Percentiles rank a stretch among this genome's conserved stretches.
Evolutionary conservation across 2,113 vertebrate species (phyloP).

Genomic region (Coregonus clupeaformis): DNA sequence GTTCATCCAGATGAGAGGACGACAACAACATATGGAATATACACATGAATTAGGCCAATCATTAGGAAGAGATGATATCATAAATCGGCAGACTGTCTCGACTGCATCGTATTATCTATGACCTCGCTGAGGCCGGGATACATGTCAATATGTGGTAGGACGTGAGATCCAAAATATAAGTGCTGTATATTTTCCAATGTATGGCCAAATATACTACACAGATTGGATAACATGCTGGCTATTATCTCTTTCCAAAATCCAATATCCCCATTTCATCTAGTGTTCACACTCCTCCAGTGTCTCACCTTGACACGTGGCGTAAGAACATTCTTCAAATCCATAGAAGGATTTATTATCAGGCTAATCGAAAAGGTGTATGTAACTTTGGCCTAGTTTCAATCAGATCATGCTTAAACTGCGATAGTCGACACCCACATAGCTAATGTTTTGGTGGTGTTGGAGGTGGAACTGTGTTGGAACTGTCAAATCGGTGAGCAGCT

Average conservation of each 20-base stretch:
- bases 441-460: no score
- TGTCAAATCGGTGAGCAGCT: no score
- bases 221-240: not conserved
- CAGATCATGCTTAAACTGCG: no score
- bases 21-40: conserved; percentile 15
- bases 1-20: conserved; percentile 5
- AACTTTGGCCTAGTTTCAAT: not conserved
- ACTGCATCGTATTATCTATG: not conserved
- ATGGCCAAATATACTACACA: conserved; percentile 6
- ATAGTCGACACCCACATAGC: no score
- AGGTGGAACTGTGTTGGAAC: no score
- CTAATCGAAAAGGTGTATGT: not conserved
- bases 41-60: conserved; percentile 22
- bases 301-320: not conserved
- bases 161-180: conserved; percentile 13
- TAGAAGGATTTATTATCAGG: not conserved
- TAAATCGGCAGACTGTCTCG: conserved; percentile 15
- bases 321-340: not conserved
- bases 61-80: conserved; percentile 21
- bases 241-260: conserved; percentile 2
- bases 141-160: conserved; percentile 28
- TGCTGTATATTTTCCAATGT: conserved; percentile 28
- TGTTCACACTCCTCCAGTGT: not conserved
- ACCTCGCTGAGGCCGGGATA: conserved; percentile 7
- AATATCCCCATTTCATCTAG: not conserved